Percentiles rank a stretch among this genome's conserved stretches.
These are phyloP conservation scores for Lamprotornis superbus DNA, from an alignment of 2,113 vertebrate genomes.

Conservation along the genomic window DNA sequence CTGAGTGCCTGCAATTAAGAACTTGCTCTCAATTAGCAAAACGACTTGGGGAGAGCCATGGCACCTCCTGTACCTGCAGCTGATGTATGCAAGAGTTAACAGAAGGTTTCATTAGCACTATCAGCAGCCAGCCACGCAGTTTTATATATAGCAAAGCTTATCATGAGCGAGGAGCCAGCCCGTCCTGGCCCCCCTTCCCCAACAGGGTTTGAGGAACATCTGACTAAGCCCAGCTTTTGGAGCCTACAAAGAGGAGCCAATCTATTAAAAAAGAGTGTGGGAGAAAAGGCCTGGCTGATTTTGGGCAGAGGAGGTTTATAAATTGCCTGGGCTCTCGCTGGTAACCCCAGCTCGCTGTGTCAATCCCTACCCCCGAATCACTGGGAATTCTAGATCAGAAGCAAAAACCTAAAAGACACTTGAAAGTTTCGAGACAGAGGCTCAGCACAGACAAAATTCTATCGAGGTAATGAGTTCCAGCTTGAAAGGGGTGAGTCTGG, in stretches of 20 bases:
- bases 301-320: background rate
- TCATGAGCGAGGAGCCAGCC: background rate
- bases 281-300: background rate
- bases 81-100: background rate
- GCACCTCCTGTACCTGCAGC: background rate
- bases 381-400: background rate
- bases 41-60: background rate
- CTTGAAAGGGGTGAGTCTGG: fast-evolving
- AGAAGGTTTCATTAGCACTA: background rate
- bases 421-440: background rate
- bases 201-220: background rate
- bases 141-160: background rate
- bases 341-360: fast-evolving
- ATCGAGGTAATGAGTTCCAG: fast-evolving
- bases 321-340: background rate
- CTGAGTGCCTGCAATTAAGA: fast-evolving
- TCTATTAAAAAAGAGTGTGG: background rate
- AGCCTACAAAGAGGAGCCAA: background rate
- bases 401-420: background rate
- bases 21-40: background rate
- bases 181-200: background rate
- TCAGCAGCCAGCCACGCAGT: background rate
- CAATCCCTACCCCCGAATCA: fast-evolving
- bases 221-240: background rate
- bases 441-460: background rate